Evolutionary conservation across 2,797 vertebrate species (phyloP).

Genomic region (Acanthopagrus latus): DNA sequence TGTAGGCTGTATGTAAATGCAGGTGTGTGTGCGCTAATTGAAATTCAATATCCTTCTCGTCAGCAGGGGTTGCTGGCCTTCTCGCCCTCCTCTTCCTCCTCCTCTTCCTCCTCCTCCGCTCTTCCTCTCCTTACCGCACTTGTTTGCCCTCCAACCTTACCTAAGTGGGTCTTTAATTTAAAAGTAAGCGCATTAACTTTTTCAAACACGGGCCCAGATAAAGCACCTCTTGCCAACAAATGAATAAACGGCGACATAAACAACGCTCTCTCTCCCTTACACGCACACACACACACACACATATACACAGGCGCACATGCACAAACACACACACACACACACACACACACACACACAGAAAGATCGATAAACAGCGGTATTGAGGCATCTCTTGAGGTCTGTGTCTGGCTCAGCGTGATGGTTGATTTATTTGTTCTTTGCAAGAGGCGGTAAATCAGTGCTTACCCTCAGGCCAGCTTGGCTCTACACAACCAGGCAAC

Average conservation of each 20-base stretch:
- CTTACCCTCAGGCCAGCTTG: conserved; percentile 74
- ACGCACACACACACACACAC: conserved; percentile 27
- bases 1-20: conserved; percentile 85
- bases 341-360: conserved; percentile 49
- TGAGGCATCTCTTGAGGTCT: conserved; percentile 83
- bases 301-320: neutral
- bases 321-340: neutral
- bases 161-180: conserved; percentile 86
- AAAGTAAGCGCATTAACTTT: conserved; percentile 84
- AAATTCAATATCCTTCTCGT: conserved; percentile 85
- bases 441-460: conserved; percentile 77
- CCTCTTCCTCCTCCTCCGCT: conserved; percentile 36
- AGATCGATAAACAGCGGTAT: conserved; percentile 81
- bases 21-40: conserved; percentile 79
- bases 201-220: conserved; percentile 74
- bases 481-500: conserved; percentile 64
- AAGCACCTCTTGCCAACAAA: conserved; percentile 78
- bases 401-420: conserved; percentile 79
- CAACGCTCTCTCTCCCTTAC: conserved; percentile 41
- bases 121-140: conserved; percentile 57
- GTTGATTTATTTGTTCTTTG: conserved; percentile 83
- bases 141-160: conserved; percentile 77
- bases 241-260: conserved; percentile 79
- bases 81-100: conserved; percentile 40
- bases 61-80: conserved; percentile 76